Conservation (phyloP, 1,140 invertebrate genomes). For the Lasaia peninsularis region DNA sequence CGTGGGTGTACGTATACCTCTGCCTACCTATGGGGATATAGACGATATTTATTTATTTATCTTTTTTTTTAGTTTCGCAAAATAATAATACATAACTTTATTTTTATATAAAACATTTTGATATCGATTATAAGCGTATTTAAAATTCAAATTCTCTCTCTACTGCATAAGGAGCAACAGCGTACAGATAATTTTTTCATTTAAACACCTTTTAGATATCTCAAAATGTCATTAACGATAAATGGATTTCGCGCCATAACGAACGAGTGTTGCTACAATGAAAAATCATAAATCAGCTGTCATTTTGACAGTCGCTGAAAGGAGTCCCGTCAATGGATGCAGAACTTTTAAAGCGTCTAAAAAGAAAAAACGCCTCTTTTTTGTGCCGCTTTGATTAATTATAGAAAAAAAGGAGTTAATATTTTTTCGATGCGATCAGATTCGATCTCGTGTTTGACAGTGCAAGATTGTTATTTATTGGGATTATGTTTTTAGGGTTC, state of each 20-base stretch:
- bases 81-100: too few species aligned
- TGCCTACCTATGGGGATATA: too few species aligned
- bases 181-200: not conserved
- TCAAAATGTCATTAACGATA: slow-evolving; percentile 62
- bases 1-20: too few species aligned
- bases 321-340: slow-evolving; percentile 65
- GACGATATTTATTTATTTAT: too few species aligned
- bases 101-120: too few species aligned
- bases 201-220: slow-evolving; percentile 28
- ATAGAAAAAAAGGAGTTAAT: slow-evolving; percentile 9
- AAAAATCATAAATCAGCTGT: slow-evolving; percentile 69
- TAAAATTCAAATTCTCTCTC: too few species aligned
- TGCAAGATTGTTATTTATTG: not conserved
- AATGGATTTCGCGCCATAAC: slow-evolving; percentile 62
- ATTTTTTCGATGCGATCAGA: not conserved
- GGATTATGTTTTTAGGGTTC: too few species aligned
- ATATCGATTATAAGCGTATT: too few species aligned
- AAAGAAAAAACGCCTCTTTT: slow-evolving; percentile 7
- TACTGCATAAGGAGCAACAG: too few species aligned
- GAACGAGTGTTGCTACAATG: slow-evolving; percentile 63
- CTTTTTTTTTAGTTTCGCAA: too few species aligned
- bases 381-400: slow-evolving; percentile 1
- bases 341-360: slow-evolving; percentile 60
- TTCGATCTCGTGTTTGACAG: not conserved
- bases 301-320: slow-evolving; percentile 66